Evolutionary conservation across 2,888 invertebrate species (phyloP), one percentile per base, ranked within the genome.

Genomic region (Noctua comes): DNA sequence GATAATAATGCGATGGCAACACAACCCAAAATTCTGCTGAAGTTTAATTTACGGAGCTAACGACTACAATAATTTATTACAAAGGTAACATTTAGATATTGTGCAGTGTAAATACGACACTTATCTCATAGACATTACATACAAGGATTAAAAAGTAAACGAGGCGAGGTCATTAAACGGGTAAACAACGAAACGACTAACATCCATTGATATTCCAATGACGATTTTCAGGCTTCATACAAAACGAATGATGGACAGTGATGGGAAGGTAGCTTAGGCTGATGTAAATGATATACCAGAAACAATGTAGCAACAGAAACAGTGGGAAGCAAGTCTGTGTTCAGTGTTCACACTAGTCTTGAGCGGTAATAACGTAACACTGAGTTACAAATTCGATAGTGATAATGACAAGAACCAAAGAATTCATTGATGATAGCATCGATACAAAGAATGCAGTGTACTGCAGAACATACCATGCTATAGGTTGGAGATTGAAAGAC

Each of bases 71-170:
- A 2, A 31, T 40, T 54, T 40, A n/a, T n/a, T n/a, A n/a, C 59
- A 77, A 27, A 77, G n/a, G 48, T 62, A 79, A 24, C 36, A 79
- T 72, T 73, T 24, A 46, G 13, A 21, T 79, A 80, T 16, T 68
- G 46, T 43, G 59, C 31, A 68, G 62, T 36, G 77, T 72, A 77
- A 71, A 77, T 64, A 82, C 46, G 36, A 68, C 54, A 68, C 80
- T 82, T 77, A 81, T 81, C 77, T 81, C 48, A 71, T 68, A 77
- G 5, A 81, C 66, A 64, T 74, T 11, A 68, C 36, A 40, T n/a
- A 68, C 36, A 46, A 36, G 31, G 62, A 68, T 64, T 72, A 31
- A 71, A 77, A 71, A 72, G 68, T 68, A 81, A 77, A 81, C 71
- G 40, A 51, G 16, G 36, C 71, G 81, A 81, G 83, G 78, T 64